Conservation (phyloP, 2,113 vertebrate species). For the Recurvirostra avosetta region DNA sequence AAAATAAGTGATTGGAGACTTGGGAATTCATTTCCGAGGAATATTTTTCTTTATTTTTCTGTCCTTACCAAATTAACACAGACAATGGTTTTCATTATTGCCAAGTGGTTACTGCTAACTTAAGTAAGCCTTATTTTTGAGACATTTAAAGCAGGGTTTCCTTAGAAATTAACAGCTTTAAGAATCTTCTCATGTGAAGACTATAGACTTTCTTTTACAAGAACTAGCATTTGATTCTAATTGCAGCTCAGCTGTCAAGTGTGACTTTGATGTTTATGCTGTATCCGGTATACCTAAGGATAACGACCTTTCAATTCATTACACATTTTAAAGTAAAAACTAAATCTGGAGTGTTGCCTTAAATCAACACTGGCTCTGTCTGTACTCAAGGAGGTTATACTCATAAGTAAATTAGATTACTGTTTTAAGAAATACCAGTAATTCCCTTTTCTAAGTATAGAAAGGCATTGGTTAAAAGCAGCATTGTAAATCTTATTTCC, state of each 20-base stretch:
- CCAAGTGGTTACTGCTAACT: background rate
- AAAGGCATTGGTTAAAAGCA: constrained; percentile 34
- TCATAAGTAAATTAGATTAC: constrained; percentile 29
- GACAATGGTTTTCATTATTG: background rate
- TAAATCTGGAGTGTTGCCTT: background rate
- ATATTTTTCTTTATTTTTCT: background rate
- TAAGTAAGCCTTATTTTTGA: background rate
- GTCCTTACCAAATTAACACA: background rate
- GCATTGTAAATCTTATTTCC: constrained; percentile 52
- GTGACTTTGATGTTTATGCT: background rate
- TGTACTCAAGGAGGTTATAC: background rate
- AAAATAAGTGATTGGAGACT: background rate
- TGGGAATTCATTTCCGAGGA: background rate
- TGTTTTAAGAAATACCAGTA: constrained; percentile 11
- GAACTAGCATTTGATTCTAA: background rate
- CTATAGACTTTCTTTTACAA: background rate
- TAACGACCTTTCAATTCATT: background rate
- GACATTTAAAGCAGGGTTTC: background rate
- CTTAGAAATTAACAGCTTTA: background rate
- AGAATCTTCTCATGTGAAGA: background rate
- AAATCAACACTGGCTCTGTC: background rate
- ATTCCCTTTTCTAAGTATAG: constrained; percentile 25
- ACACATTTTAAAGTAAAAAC: background rate
- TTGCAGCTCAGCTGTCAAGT: background rate
- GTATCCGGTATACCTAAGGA: background rate